Percentiles rank a stretch among this genome's conserved stretches.
Conservation (phyloP, 1,140 invertebrate genomes). For the Battus philenor region DNA sequence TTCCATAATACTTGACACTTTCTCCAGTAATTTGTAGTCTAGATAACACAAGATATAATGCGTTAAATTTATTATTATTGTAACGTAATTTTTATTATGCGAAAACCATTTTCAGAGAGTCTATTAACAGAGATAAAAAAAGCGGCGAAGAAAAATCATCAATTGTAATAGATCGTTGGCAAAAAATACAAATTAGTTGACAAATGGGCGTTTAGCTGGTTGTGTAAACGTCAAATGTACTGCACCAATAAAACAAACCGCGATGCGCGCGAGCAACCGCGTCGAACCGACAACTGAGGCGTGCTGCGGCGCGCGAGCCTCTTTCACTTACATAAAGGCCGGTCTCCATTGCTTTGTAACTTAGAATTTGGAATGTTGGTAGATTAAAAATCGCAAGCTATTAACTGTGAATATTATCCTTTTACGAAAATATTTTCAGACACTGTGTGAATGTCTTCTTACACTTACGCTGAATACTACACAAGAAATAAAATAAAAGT, state of each 20-base stretch:
- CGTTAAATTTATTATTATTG: no score
- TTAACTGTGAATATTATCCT: no score
- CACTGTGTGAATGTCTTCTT: no score
- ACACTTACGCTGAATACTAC: no score
- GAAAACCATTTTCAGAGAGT: no score
- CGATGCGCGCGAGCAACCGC: slow-evolving; percentile 27
- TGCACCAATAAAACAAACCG: slow-evolving; percentile 12
- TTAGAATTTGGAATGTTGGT: slow-evolving; percentile 5
- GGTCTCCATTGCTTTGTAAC: slow-evolving; percentile 1
- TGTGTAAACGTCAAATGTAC: slow-evolving; percentile 2
- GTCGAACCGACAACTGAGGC: slow-evolving; percentile 17
- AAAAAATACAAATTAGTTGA: not conserved
- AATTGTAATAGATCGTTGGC: not conserved
- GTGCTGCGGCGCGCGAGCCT: slow-evolving; percentile 20
- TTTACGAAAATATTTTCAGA: no score
- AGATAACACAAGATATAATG: no score
- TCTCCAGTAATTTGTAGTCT: no score
- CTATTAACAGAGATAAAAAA: not conserved
- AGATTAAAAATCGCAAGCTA: no score
- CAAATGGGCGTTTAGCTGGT: not conserved
- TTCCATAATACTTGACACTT: slow-evolving; percentile 6
- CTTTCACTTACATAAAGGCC: slow-evolving; percentile 28
- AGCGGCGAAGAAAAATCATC: not conserved
- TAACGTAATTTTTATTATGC: no score
- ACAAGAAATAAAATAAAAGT: no score